Evolutionary conservation across 2,113 vertebrate genomes (phyloP).

Genomic region (Gavia stellata): DNA sequence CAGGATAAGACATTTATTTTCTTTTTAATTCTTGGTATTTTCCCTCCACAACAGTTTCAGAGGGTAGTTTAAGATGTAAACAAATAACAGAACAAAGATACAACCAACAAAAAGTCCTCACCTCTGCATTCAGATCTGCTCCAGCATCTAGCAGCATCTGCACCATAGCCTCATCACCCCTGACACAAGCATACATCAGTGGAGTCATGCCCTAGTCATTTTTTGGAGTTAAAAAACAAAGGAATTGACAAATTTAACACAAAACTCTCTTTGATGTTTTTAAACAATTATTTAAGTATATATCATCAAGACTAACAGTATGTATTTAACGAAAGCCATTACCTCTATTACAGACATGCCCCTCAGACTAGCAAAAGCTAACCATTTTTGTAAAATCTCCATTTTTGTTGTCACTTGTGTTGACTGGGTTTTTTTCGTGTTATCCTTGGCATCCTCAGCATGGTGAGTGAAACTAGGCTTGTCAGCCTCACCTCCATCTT

Average conservation of each 20-base stretch:
- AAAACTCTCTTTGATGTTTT: neutral
- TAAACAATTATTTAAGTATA: slow-evolving; percentile 6
- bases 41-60: neutral
- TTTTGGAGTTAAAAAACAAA: slow-evolving; percentile 69
- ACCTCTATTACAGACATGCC: neutral
- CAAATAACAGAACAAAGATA: slow-evolving; percentile 29
- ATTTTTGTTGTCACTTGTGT: neutral
- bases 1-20: neutral
- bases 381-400: neutral
- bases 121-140: slow-evolving; percentile 97
- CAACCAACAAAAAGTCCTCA: slow-evolving; percentile 72
- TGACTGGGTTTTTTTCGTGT: neutral
- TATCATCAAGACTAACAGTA: slow-evolving; percentile 34
- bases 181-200: slow-evolving; percentile 97
- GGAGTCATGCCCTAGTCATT: slow-evolving; percentile 93
- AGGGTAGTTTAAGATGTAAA: neutral
- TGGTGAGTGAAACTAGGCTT: neutral
- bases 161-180: slow-evolving; percentile 98
- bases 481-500: neutral
- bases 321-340: neutral
- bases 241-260: slow-evolving; percentile 55
- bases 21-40: neutral
- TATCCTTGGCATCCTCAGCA: neutral
- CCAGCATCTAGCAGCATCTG: slow-evolving; percentile 99
- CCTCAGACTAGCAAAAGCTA: neutral